Base-by-base conservation (phyloP, 2,888 invertebrate genomes). In the Diaperis boleti region DNA sequence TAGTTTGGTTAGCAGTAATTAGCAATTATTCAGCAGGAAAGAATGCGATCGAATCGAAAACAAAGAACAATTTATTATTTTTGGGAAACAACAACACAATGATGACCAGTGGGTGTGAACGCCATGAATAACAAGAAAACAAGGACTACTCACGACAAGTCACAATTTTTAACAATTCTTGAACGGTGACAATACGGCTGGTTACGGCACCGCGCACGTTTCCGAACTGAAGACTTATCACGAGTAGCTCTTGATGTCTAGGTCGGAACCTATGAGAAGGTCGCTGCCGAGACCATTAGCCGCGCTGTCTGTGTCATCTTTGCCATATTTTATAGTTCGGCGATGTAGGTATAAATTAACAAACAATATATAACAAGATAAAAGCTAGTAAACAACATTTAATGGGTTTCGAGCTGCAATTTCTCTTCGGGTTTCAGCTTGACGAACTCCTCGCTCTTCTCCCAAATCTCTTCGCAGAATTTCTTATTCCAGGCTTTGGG, bases 401-500 rank as follows among this genome's bases (percentile, higher is more conserved):
- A 33, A 33, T 11, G 13, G 33, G n/a, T n/a, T 10, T 18, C 35
- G 6, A 55, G 3, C 1, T 31, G 18, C 17, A 67, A 17, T 60
- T 74, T 80, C 56, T 93, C 92, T 64, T 82, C 83, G 1, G 88
- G 83, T 47, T 86, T 86, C 50, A 94, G 81, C 65, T 90, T 88
- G 1, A 89, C 90, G 62, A 94, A 81, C 66, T 87, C 85, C 71
- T 91, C 89, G 20, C 93, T 92, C 63, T 91, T 85, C 74, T 92
- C 91, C 96, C 96, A 96, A 39, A 95, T 81, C 74, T 91, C 90
- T 71, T 87, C 87, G 5, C 90, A 92, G 52, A 88, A 87, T 50
- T 73, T 72, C 52, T 70, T 70, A 31, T 77, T 75, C 73, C 78
- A 74, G 18, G 74, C 71, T 26, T 71, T 72, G 37, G 75, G 76